Base-by-base conservation (phyloP, 2,888 invertebrate genomes). In the Amphipyra berbera region DNA sequence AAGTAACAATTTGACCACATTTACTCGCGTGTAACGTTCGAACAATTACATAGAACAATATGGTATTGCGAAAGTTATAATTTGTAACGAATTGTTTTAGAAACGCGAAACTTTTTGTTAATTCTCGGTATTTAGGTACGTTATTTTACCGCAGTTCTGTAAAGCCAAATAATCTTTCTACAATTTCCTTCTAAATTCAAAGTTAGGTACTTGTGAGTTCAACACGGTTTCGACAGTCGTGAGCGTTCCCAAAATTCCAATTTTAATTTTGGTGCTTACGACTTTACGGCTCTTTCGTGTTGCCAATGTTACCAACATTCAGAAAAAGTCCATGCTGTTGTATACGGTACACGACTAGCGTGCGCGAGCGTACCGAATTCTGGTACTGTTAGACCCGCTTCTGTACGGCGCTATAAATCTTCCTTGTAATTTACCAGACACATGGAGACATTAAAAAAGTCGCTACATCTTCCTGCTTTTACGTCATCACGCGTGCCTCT, bases 11-110 rank as follows among this genome's bases (percentile, higher is more conserved):
- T 44, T 54, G 35, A 52, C 44, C 38, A 59, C 59, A 65, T 65
- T 67, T 66, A 67, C 55, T 73, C 60, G 76, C 73, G 59, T 68
- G 72, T 73, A 75, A 65, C 69, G 72, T 64, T 62, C 56, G 40
- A 65, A 72, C 72, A 60, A 77, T 78, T 70, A 55, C 65, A 64
- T 50, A 58, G 42, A 63, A 67, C 65, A 72, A 73, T 72, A 70
- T 59, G 66, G 13, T 59, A 71, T 73, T 73, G 49, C 73, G 49
- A 67, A 75, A 69, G 59, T 66, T 66, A 7, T 56, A 55, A 71
- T 55, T 65, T 60, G 50, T 71, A 65, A 61, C 73, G 65, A 73
- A 75, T 69, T 56, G 60, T 75, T 72, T 77, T 72, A 64, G 61
- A 66, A 76, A 72, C 56, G 40, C 33, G 44, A 52, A 63, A 50